These are phyloP conservation scores for Centropristis striata DNA, from an alignment of 2,113 vertebrate genomes.

Conservation along the genomic window DNA sequence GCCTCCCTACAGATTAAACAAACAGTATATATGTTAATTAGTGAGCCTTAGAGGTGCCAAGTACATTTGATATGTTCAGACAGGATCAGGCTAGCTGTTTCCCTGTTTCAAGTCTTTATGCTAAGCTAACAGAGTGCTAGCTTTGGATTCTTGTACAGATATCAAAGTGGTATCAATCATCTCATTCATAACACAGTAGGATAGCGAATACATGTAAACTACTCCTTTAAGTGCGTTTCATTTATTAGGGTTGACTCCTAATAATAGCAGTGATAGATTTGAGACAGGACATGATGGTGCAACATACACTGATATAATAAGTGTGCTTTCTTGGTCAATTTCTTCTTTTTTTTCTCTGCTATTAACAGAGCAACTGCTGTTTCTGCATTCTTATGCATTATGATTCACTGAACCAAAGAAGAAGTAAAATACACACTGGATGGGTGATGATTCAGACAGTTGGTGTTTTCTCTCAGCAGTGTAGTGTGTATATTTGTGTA, in stretches of 20 bases:
- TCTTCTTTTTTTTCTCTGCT: conserved; percentile 5
- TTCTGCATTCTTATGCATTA: neutral
- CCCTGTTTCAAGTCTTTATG: no score
- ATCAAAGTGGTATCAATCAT: neutral
- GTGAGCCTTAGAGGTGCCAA: neutral
- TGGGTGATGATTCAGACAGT: conserved; percentile 8
- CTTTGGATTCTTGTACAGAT: no score
- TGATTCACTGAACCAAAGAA: neutral
- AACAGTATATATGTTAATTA: neutral
- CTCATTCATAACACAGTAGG: neutral
- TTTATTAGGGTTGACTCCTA: neutral
- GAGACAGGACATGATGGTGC: neutral
- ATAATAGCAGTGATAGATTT: neutral
- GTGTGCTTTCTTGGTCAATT: neutral
- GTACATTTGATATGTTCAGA: no score
- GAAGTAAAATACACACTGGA: neutral
- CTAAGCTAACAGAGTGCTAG: no score
- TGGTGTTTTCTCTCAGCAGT: neutral
- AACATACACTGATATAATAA: no score
- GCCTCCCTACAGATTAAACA: no score
- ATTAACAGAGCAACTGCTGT: neutral
- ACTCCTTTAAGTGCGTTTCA: neutral
- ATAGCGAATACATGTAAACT: neutral
- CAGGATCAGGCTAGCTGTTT: no score
- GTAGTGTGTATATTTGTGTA: neutral